phyloP scores from a whole-genome alignment of 1,140 invertebrate species.

The Anastatus disparis region DNA sequence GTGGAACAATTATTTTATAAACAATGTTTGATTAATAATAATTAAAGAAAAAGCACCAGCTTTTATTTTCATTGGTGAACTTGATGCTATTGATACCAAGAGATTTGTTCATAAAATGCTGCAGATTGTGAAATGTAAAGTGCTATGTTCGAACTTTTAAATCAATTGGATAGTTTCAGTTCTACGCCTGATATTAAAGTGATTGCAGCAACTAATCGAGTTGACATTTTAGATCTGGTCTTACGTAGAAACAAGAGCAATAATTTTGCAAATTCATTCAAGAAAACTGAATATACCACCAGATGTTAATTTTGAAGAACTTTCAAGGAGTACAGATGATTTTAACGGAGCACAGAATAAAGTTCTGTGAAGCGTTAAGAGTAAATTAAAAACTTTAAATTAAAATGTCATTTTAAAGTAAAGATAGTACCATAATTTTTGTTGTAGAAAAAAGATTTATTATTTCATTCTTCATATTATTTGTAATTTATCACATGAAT shows the following conservation, averaged over 20 bases:
- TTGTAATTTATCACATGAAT: no score
- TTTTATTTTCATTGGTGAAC: slow-evolving; percentile 99
- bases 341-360: slow-evolving; percentile 99
- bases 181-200: slow-evolving; percentile 98
- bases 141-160: slow-evolving; percentile 98
- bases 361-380: slow-evolving; percentile 93
- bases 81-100: slow-evolving; percentile 99
- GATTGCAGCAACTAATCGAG: slow-evolving; percentile 99
- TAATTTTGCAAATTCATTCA: slow-evolving; percentile 99
- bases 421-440: no score
- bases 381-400: no score
- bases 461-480: no score
- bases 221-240: slow-evolving; percentile 98
- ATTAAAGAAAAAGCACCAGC: slow-evolving; percentile 99
- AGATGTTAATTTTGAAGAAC: slow-evolving; percentile 98
- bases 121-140: slow-evolving; percentile 99
- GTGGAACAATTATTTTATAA: no score
- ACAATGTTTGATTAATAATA: no score
- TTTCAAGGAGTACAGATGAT: slow-evolving; percentile 98
- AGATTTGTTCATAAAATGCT: slow-evolving; percentile 98
- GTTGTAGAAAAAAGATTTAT: no score
- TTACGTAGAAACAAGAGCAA: slow-evolving; percentile 93
- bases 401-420: no score
- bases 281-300: slow-evolving; percentile 99
- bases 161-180: slow-evolving; percentile 98